Evolutionary conservation across 92 coral and sea anemone species (phyloP), one percentile per base, ranked within the genome.

Genomic region (Porites rus): DNA sequence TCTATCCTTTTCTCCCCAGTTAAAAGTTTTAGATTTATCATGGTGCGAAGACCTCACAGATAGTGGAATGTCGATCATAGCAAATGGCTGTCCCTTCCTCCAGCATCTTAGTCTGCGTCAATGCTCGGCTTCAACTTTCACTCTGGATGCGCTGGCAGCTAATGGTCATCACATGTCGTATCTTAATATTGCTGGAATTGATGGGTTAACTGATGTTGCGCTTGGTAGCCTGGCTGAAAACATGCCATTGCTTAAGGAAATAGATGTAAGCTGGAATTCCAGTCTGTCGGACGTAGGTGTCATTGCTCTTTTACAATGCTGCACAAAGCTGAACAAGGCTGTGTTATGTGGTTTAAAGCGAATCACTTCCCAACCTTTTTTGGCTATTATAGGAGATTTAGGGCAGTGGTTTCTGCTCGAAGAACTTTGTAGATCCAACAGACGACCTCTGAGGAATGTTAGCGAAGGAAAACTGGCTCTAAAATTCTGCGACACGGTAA

Each of bases 21-120:
- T 94, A 52, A 76, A 51, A 63, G 87, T 90, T 60, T 77, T 94
- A 21, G 98, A 94, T 77, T 58, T 94, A 25, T 94, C 96, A 25
- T 92, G 98, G 98, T 94, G 98, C 71, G 98, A 94, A 75, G 98
- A 93, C 63, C 60, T 93, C 76, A 90, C 98, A 67, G 98, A 94
- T 77, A 69, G 54, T 10, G 98, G 98, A 25, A 81, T 93, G 84
- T 82, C 94, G 13, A 75, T 85, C 31, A 66, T 93, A 31, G 91
- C 90, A 63, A 86, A 69, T 4, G 65, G 86, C n/a, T 93, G 98
- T 76, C 68, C 87, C 60, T 69, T 84, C 53, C 86, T 94, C 65
- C 67, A 69, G 18, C 70, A 83, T 59, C 92, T 94, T 0, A 90
- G 92, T 16, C 64, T 94, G 43, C 96, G 98, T 18, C 96, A 93